Percentiles rank a stretch among this genome's conserved stretches.
Conservation (phyloP, 2,797 vertebrate genomes). For the Macrochelys suwanniensis region DNA sequence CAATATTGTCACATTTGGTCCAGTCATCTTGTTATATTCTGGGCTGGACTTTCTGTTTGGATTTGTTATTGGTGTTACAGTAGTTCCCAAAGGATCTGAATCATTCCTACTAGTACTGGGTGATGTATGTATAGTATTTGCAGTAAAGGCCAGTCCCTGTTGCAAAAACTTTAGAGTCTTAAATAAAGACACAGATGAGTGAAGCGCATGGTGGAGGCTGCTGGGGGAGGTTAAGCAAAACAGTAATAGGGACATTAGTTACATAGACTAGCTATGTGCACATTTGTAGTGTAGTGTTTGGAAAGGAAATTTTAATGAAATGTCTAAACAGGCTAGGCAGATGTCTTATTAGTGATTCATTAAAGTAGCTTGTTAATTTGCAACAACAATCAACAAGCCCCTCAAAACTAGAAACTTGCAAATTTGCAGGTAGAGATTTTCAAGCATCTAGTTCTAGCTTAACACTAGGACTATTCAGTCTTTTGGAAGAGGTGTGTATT, state of each 20-base stretch:
- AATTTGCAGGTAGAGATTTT: not conserved
- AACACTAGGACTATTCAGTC: not conserved
- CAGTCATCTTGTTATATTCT: not conserved
- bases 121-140: not conserved
- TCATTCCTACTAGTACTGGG: not conserved
- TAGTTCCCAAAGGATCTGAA: not conserved
- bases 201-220: not conserved
- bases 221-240: not conserved
- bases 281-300: rapidly evolving
- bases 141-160: not conserved
- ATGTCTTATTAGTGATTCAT: not conserved
- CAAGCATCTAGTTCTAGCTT: rapidly evolving
- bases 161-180: not conserved
- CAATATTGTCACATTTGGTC: not conserved
- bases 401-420: not conserved
- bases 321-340: not conserved
- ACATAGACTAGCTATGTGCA: not conserved
- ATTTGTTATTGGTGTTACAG: not conserved
- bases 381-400: not conserved
- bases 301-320: not conserved
- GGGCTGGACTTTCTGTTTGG: not conserved
- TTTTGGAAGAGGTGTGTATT: not conserved
- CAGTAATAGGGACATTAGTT: not conserved
- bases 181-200: not conserved
- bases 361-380: not conserved